A percentile compares a stretch with the other conserved stretches of the same genome.
phyloP scores from a whole-genome alignment of 2,888 invertebrate genomes.

The Epirrita christyi region DNA sequence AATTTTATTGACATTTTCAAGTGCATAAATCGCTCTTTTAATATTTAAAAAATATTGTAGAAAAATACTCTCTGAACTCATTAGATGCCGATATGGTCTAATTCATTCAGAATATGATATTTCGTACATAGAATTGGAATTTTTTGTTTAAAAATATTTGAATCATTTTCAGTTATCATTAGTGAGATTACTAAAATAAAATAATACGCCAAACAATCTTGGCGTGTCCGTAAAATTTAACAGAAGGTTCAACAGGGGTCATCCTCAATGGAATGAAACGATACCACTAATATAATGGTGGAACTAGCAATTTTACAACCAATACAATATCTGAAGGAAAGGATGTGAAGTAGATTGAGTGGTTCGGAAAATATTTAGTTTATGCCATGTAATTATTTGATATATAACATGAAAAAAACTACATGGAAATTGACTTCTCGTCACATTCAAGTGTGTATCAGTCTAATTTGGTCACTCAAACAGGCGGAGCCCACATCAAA shows the following conservation, averaged over 20 bases:
- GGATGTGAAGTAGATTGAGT: background rate
- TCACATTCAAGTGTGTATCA: constrained; percentile 61
- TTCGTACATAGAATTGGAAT: constrained; percentile 61
- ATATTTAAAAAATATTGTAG: constrained; percentile 80
- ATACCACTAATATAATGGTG: constrained; percentile 26
- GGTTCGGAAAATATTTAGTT: constrained; percentile 31
- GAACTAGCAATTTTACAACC: constrained; percentile 32
- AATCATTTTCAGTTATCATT: constrained; percentile 63
- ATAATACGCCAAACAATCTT: constrained; percentile 29
- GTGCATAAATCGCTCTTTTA: constrained; percentile 76
- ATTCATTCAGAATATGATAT: constrained; percentile 64
- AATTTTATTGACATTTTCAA: constrained; percentile 76
- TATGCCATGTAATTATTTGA: constrained; percentile 46
- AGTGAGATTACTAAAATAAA: constrained; percentile 66
- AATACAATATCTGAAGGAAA: constrained; percentile 6
- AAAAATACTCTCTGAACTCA: constrained; percentile 82
- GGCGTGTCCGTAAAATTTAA: constrained; percentile 37
- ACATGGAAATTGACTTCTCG: constrained; percentile 60
- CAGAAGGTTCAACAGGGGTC: constrained; percentile 25
- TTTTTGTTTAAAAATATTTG: constrained; percentile 47
- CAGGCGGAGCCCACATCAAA: constrained; percentile 68
- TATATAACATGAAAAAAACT: constrained; percentile 45
- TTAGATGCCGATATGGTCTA: constrained; percentile 69
- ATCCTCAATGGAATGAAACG: constrained; percentile 38
- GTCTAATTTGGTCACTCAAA: constrained; percentile 69